These are phyloP conservation scores for Dicranocentrus wangi DNA, from an alignment of 2,888 invertebrate species.

Conservation along the genomic window DNA sequence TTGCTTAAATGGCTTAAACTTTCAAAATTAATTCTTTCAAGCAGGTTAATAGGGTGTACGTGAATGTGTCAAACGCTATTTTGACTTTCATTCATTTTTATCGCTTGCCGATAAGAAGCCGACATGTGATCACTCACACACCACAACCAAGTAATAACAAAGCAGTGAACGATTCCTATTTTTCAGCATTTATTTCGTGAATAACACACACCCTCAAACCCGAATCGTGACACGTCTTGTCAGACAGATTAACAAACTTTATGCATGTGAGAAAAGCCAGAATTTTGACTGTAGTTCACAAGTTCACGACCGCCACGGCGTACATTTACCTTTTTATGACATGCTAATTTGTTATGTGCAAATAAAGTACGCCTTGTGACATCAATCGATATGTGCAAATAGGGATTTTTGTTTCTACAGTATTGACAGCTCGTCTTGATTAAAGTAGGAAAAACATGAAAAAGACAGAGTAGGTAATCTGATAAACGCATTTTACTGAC, in stretches of 20 bases:
- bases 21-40: conserved; percentile 3
- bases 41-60: conserved; percentile 23
- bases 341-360: conserved; percentile 25
- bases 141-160: no score
- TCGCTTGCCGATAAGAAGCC: conserved; percentile 23
- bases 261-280: conserved; percentile 6
- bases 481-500: no score
- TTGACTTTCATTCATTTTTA: conserved; percentile 33
- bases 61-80: conserved; percentile 34
- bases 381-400: no score
- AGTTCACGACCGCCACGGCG: background rate
- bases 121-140: background rate
- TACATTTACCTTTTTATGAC: conserved; percentile 4
- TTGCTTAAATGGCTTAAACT: background rate
- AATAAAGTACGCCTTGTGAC: background rate
- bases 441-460: background rate
- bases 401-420: background rate
- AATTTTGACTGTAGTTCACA: conserved; percentile 8
- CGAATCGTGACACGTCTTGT: conserved; percentile 45
- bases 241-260: conserved; percentile 5
- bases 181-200: no score
- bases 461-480: no score
- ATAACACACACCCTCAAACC: no score
- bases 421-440: background rate
- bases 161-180: no score